Base-by-base conservation (phyloP, 2,888 invertebrate species). In the Sarcophaga rosellei region DNA sequence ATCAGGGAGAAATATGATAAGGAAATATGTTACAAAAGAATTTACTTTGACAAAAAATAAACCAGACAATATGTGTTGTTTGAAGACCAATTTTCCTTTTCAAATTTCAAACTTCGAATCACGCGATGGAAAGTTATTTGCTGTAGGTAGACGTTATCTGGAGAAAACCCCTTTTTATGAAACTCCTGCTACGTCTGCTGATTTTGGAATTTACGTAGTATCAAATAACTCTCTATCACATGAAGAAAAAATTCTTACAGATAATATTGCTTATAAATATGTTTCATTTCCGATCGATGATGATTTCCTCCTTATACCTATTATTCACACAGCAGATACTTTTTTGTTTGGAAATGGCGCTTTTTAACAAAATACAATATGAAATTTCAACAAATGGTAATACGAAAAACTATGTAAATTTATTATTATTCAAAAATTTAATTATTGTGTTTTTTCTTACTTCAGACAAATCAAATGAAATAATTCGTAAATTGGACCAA, bases 181-280 rank as follows among this genome's bases (percentile, higher is more conserved):
- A 44, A 20, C 47, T 44, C n/a, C 47, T 44, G 68, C 20, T 45
- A 68, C 44, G 21, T 47, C 68, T 20, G 68, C 68, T 45, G 47
- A 68, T 44, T 68, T 68, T 68, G 20, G 68, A 68, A 68, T 68
- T 47, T 68, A 68, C 68, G 68, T 68, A 20, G 47, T 68, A 68
- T 68, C 68, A 68, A 68, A 68, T 68, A 68, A 68, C 68, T 44
- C 44, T 66, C 66, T 68, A 68, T 68, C 25, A 25, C 25, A 25
- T 25, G 25, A 25, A 25, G 25, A 4, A 25, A 25, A 25, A 25
- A 25, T 25, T 25, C 4, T 25, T 68, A 21, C 45, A 68, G 47
- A 45, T 45, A 44, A 68, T 68, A 66, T 66, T 44, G 66, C 66
- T 66, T 44, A 66, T 66, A 66, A 66, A 66, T 66, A 66, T 44